Conservation (phyloP, 2,797 vertebrate species). For the Podargus strigoides region DNA sequence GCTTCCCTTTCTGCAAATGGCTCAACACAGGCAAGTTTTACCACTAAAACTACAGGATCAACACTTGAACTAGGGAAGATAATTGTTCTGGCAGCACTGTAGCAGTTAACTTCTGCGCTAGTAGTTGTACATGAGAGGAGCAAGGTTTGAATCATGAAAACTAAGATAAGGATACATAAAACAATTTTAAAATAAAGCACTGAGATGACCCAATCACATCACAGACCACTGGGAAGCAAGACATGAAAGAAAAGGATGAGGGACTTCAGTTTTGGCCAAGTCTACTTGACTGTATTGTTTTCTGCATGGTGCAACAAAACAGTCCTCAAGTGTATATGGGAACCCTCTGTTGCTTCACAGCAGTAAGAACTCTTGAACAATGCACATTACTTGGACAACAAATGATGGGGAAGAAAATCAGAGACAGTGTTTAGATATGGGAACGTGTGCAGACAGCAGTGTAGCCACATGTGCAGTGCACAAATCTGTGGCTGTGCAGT, state of each 20-base stretch:
- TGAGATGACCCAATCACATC: background rate
- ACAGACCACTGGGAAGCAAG: background rate
- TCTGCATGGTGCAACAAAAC: background rate
- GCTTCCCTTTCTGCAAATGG: background rate
- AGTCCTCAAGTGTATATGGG: background rate
- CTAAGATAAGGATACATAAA: background rate
- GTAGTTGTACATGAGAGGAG: background rate
- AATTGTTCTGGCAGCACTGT: background rate
- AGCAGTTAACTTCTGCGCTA: background rate
- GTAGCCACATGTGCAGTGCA: background rate
- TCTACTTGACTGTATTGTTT: background rate
- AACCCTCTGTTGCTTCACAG: background rate
- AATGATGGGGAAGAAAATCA: rapidly evolving
- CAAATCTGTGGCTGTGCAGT: rapidly evolving
- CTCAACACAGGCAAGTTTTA: background rate
- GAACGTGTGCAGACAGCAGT: rapidly evolving
- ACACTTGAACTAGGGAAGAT: background rate
- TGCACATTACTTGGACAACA: rapidly evolving
- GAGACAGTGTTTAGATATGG: rapidly evolving
- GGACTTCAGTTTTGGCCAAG: background rate
- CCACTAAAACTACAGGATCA: background rate
- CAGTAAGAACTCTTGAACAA: background rate
- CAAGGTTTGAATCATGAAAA: background rate
- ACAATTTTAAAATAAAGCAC: background rate
- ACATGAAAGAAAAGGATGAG: background rate